Conservation (phyloP, 2,888 invertebrate species). For the Penaeus monodon region DNA sequence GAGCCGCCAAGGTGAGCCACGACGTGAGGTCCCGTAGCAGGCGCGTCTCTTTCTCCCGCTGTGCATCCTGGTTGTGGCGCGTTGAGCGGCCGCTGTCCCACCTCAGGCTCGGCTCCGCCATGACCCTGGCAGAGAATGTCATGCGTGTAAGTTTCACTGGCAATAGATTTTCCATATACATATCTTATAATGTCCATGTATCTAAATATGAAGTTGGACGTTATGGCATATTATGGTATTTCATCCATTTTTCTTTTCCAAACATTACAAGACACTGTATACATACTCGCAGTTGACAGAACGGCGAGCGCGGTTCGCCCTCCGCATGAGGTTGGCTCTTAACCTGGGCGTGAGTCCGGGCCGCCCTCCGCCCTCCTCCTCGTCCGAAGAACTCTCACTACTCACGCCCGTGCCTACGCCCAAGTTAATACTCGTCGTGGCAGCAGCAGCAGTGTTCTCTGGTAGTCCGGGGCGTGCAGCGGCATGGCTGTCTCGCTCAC, state of each 20-base stretch:
- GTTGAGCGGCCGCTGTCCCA: constrained; percentile 64
- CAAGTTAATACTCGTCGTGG: constrained; percentile 17
- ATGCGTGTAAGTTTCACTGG: not conserved
- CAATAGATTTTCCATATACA: too few relatives aligned
- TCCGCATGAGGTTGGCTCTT: constrained; percentile 31
- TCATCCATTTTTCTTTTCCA: too few relatives aligned
- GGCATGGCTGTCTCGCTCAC: constrained; percentile 35
- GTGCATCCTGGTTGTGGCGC: constrained; percentile 65
- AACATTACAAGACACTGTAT: not conserved
- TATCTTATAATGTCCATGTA: too few relatives aligned
- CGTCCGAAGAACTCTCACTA: constrained; percentile 58
- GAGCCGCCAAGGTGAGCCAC: constrained; percentile 61
- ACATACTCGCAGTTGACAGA: constrained; percentile 45
- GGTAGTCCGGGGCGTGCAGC: not conserved
- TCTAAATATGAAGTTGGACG: too few relatives aligned
- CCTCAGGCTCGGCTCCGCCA: constrained; percentile 57
- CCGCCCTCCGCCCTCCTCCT: constrained; percentile 53
- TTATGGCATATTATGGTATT: too few relatives aligned
- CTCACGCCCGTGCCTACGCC: constrained; percentile 27
- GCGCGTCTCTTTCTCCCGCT: constrained; percentile 60
- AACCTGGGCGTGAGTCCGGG: constrained; percentile 27
- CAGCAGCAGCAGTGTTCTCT: not conserved
- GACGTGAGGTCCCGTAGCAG: constrained; percentile 59
- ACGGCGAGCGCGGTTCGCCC: constrained; percentile 31
- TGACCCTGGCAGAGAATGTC: constrained; percentile 26